Percentiles rank a stretch among this genome's conserved stretches.
Conservation (phyloP, 2,113 vertebrate genomes). For the Eurystomus gularis region DNA sequence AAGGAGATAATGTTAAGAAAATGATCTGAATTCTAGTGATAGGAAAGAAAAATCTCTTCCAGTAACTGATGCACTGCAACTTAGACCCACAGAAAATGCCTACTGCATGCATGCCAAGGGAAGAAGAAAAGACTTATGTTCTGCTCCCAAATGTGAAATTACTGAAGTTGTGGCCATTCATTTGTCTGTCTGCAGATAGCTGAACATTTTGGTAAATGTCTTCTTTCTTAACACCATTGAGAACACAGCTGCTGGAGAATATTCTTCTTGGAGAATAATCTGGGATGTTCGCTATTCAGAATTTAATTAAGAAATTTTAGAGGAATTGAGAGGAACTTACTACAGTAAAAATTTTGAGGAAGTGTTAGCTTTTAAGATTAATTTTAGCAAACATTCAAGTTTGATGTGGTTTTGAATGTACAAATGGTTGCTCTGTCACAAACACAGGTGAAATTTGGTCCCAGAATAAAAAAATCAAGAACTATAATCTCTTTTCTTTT, state of each 20-base stretch:
- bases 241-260: not conserved
- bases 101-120: not conserved
- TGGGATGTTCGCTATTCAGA: not conserved
- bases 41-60: not conserved
- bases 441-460: not conserved
- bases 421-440: not conserved
- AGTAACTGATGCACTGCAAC: not conserved
- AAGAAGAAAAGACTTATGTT: not conserved
- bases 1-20: not conserved
- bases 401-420: not conserved
- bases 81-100: not conserved
- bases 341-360: not conserved
- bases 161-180: not conserved
- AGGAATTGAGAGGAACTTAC: not conserved
- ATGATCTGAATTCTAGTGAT: not conserved
- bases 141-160: not conserved
- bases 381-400: not conserved
- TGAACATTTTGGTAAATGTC: not conserved
- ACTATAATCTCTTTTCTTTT: not conserved
- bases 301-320: not conserved
- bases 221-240: not conserved
- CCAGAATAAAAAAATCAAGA: not conserved
- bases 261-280: not conserved
- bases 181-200: not conserved
- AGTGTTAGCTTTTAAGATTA: not conserved